Base-by-base conservation (phyloP, 2,888 invertebrate genomes). In the Heliconius ismenius region DNA sequence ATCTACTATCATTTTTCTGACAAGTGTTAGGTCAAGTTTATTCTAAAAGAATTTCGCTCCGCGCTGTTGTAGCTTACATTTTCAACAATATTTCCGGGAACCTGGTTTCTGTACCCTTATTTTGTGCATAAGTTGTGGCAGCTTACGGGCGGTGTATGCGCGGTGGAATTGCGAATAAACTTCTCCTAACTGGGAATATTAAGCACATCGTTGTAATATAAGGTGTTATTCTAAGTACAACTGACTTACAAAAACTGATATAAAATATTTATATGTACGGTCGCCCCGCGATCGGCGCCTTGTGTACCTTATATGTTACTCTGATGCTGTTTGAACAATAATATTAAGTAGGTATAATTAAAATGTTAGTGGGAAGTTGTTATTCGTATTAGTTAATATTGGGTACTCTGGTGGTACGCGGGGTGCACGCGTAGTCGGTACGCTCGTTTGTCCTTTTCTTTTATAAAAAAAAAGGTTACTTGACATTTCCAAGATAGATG, bases 51-150 rank as follows among this genome's bases (percentile, higher is more conserved):
- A 58, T 70, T 58, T n/a, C 24, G 70, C 70, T 24, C 9, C n/a
- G 18, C 70, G 32, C n/a, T 32, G 32, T 32, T 36, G 15, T 1
- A 58, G 58, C 32, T 70, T 58, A 32, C 69, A 70, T 58, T 70
- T 58, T 58, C 69, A 10, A 58, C 58, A 58, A 70, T 70, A 70
- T 70, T 70, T 70, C 69, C n/a, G 24, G 24, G 24, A 67, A 67
- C 67, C 32, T n/a, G 28, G n/a, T 36, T 70, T n/a, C 70, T 54
- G 15, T 58, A 24, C 32, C 58, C n/a, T 70, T 58, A 32, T 58
- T 58, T 58, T n/a, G 54, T 69, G 36, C 70, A n/a, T 58, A 58
- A 58, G 58, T 36, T 32, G n/a, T 58, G 18, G 70, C 36, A 58
- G 32, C 36, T 70, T 70, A 70, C 36, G 58, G 70, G 58, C 32